Conservation (phyloP, 2,888 invertebrate genomes). For the Phengaris arion region DNA sequence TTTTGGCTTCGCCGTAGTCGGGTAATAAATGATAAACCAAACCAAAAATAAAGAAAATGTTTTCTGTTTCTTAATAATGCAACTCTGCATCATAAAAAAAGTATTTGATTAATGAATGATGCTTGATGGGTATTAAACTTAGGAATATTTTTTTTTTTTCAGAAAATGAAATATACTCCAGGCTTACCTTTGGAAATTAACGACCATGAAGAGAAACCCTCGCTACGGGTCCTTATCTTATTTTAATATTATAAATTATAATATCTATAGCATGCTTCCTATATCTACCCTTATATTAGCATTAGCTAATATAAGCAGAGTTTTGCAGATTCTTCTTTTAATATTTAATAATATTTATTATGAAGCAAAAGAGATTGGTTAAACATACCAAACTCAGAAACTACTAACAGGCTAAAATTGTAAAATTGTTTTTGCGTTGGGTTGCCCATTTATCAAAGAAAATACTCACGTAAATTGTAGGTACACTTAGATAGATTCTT, state of each 20-base stretch:
- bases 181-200: slow-evolving; percentile 28
- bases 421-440: neutral
- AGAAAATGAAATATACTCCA: slow-evolving; percentile 31
- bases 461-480: neutral
- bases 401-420: neutral
- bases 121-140: neutral
- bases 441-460: neutral
- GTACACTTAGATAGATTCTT: too few species aligned
- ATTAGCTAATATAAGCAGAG: neutral
- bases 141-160: slow-evolving; percentile 30
- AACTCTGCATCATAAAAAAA: neutral
- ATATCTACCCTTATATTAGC: too few species aligned
- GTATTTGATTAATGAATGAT: neutral
- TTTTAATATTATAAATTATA: slow-evolving; percentile 11
- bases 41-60: too few species aligned
- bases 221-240: slow-evolving; percentile 34
- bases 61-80: too few species aligned
- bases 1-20: too few species aligned
- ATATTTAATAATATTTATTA: too few species aligned
- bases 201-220: slow-evolving; percentile 38
- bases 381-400: neutral
- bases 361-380: too few species aligned
- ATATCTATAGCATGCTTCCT: too few species aligned
- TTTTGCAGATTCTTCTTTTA: neutral
- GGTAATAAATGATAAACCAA: too few species aligned